A percentile compares a stretch with the other conserved stretches of the same genome.
Conservation (phyloP, 1,140 invertebrate genomes). For the Heliconius melpomene region DNA sequence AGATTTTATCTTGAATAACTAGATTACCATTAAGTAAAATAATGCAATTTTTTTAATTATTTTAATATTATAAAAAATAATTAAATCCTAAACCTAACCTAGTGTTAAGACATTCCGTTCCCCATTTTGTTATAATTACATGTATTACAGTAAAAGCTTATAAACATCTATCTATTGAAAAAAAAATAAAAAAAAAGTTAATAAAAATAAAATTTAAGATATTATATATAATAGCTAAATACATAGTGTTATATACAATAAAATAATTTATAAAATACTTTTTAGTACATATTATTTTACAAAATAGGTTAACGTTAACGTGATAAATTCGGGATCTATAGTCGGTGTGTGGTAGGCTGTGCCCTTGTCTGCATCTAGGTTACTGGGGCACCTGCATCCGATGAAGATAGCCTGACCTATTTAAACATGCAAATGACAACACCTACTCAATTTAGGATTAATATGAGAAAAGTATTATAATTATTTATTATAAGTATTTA, state of each 20-base stretch:
- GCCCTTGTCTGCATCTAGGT: constrained; percentile 63
- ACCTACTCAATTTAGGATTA: not conserved
- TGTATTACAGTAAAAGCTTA: too few relatives aligned
- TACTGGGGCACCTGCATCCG: constrained; percentile 62
- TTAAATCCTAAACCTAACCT: too few relatives aligned
- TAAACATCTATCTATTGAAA: too few relatives aligned
- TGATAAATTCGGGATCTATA: constrained; percentile 17
- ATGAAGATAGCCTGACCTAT: constrained; percentile 66
- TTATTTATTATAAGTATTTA: too few relatives aligned
- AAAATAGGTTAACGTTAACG: constrained; percentile 1
- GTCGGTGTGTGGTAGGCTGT: constrained; percentile 39
- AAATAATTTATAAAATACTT: too few relatives aligned
- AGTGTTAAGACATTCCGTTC: too few relatives aligned
- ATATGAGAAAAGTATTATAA: not conserved
- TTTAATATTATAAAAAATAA: too few relatives aligned
- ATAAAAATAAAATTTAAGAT: too few relatives aligned
- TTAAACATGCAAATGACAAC: constrained; percentile 53
- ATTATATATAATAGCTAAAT: too few relatives aligned
- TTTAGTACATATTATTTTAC: not conserved
- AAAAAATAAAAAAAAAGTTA: too few relatives aligned
- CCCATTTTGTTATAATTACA: too few relatives aligned
- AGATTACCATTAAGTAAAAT: not conserved
- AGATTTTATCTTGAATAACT: constrained; percentile 24
- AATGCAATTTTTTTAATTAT: not conserved
- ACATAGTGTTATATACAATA: too few relatives aligned